A percentile compares a stretch with the other conserved stretches of the same genome.
These are phyloP conservation scores for Donacobius atricapilla DNA, from an alignment of 2,113 vertebrate genomes.

Conservation along the genomic window DNA sequence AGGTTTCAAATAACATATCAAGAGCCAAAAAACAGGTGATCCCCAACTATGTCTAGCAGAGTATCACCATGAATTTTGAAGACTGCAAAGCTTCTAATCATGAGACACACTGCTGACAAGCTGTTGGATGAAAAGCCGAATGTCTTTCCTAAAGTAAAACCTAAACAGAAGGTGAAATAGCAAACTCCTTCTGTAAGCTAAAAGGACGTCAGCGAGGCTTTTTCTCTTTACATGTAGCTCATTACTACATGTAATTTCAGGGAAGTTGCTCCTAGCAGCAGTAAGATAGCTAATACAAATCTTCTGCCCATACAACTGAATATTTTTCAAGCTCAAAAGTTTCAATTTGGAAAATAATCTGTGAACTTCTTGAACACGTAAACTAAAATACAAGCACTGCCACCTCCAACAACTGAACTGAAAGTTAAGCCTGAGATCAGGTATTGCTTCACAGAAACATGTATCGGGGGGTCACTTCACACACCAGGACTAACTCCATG, in stretches of 20 bases:
- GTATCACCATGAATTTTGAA: neutral
- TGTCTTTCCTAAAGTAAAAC: neutral
- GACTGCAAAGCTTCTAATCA: neutral
- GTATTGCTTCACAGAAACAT: neutral
- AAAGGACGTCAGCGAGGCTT: neutral
- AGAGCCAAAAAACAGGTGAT: neutral
- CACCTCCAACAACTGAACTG: neutral
- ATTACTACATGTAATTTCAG: accelerated
- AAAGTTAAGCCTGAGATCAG: neutral
- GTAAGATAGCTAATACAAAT: neutral
- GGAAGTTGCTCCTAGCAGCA: neutral
- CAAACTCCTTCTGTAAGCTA: neutral
- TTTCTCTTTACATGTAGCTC: neutral
- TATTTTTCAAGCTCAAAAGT: neutral
- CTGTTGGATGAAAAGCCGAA: neutral
- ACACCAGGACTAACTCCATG: neutral
- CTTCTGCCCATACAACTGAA: neutral
- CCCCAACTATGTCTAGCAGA: neutral
- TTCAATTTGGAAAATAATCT: neutral
- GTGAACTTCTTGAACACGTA: neutral
- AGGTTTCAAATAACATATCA: neutral
- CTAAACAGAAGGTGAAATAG: neutral
- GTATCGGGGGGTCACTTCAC: neutral
- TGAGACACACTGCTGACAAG: neutral
- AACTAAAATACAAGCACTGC: neutral